Evolutionary conservation across 64 coral and sea anemone genomes (phyloP).

Genomic region (Hydrozoanthus tunicans): DNA sequence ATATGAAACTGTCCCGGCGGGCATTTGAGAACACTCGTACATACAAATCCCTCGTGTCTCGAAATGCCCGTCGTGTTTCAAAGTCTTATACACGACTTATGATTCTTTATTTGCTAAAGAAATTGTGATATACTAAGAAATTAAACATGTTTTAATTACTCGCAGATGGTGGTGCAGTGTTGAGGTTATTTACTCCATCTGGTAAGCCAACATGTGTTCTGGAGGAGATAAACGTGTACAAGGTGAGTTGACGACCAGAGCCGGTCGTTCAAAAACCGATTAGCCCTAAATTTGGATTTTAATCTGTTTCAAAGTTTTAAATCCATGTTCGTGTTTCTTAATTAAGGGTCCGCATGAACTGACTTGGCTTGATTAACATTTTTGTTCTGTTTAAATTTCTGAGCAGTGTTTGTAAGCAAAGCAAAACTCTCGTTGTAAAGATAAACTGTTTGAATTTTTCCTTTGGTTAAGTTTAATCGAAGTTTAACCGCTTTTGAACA

Average conservation of each 20-base stretch:
- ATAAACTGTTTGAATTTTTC: no score
- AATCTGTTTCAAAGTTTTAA: not conserved
- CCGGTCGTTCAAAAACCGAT: not conserved
- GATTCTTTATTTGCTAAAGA: not conserved
- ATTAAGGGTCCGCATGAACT: no score
- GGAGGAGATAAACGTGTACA: constrained; percentile 33
- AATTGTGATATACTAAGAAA: not conserved
- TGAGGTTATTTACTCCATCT: constrained; percentile 41
- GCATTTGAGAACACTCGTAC: no score
- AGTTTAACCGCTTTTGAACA: no score
- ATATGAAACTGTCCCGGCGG: no score
- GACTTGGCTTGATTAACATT: no score
- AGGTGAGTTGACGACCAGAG: not conserved
- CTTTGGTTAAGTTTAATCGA: no score
- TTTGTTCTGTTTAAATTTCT: no score
- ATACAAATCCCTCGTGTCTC: not conserved
- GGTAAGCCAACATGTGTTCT: constrained; percentile 22
- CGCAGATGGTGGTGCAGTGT: constrained; percentile 34
- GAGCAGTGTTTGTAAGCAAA: no score
- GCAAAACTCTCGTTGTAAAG: no score
- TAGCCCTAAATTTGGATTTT: not conserved
- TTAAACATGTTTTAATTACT: not conserved
- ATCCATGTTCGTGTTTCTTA: not conserved
- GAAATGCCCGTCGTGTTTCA: not conserved
- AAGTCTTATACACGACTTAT: no score